Base-by-base conservation (phyloP, 2,888 invertebrate genomes). In the Lasioglossum pauxillum region DNA sequence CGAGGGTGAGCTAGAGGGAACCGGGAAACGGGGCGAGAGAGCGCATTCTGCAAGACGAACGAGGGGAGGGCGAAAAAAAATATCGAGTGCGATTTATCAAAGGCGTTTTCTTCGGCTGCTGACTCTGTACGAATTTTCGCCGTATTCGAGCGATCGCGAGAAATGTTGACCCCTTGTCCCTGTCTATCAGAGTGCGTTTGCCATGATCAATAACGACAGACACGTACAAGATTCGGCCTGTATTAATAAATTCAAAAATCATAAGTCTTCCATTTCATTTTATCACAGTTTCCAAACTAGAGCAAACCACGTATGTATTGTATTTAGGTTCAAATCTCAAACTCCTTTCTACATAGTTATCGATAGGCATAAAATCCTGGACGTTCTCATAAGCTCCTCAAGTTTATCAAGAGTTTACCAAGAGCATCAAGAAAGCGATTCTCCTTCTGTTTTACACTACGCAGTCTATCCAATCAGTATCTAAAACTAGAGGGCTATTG, bases 51-150 rank as follows among this genome's bases (percentile, higher is more conserved):
- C 88, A 87, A 90, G 90, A 89, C 85, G 88, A 90, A 84, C 84
- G 88, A 88, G 53, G 90, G 84, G 67, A 77, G 74, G 82, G 80
- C 78, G 80, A 90, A 73, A 90, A 92, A 93, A 94, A 94, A 94
- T 93, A 94, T 93, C 93, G 92, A 90, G 89, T 75, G 86, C 90
- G 85, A 94, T 94, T 92, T 90, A 93, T 94, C 94, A 93, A 90
- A 86, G 82, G 91, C 90, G 86, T 90, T 91, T 44, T 86, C 90
- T 92, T 84, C 89, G 90, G 86, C 82, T 83, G 83, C 84, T 82
- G 86, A 88, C 88, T 81, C 86, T 67, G 81, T 79, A 75, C 87
- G 86, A 87, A 87, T 83, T 88, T 83, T 88, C 87, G 80, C 80
- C 73, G 73, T 87, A 78, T 83, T 46, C 71, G 35, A 12, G 64